phyloP scores from a whole-genome alignment of 37 sponge, comb jelly and placozoan species.

The Theonella swinhoei region DNA sequence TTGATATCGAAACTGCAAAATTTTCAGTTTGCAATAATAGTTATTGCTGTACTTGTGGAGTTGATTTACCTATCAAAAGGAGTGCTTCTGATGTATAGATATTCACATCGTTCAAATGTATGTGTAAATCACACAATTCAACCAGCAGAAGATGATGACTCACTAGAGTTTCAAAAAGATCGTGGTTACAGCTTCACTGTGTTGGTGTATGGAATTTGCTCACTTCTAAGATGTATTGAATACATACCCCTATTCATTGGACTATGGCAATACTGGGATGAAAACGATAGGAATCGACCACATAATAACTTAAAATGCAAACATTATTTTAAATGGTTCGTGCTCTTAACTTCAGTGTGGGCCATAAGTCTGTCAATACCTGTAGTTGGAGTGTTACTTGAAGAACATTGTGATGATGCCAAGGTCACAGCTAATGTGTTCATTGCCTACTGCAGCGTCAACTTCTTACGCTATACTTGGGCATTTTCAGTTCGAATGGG shows the following conservation, averaged over 20 bases:
- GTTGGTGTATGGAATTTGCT: background rate
- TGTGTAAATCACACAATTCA: no score
- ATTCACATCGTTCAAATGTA: no score
- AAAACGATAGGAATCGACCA: no score
- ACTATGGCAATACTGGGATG: background rate
- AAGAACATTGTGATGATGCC: background rate
- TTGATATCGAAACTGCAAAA: no score
- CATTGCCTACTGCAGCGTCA: background rate
- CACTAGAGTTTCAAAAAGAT: background rate
- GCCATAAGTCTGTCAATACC: background rate
- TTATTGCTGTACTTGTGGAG: no score
- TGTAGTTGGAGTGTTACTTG: background rate
- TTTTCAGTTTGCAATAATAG: no score
- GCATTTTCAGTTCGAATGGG: background rate
- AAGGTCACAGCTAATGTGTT: background rate
- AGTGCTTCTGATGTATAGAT: no score
- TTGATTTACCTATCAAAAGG: no score
- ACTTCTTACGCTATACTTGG: background rate
- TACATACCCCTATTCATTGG: background rate
- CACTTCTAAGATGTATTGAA: background rate
- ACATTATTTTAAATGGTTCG: background rate
- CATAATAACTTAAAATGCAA: background rate
- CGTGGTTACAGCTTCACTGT: background rate
- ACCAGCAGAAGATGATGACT: background rate
- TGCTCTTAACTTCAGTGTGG: background rate